Percentiles rank a stretch among this genome's conserved stretches.
Conservation (phyloP, 2,113 vertebrate genomes). For the Synodontis membranacea region DNA sequence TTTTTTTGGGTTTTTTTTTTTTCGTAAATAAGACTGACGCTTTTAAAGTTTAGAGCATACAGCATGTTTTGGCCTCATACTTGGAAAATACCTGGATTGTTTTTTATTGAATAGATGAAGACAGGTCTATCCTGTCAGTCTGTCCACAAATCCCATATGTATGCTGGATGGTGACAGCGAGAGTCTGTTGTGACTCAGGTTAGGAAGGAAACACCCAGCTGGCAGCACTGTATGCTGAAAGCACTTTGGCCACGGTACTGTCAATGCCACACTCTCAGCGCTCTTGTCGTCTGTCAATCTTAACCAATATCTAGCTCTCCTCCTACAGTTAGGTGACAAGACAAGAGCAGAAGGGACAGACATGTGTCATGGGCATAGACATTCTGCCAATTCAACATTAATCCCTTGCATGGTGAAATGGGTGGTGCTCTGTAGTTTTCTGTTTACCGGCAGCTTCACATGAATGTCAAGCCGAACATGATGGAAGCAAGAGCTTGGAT, state of each 20-base stretch:
- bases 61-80: background rate
- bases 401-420: slow-evolving; percentile 46
- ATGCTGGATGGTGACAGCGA: slow-evolving; percentile 16
- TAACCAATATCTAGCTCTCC: slow-evolving; percentile 57
- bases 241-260: slow-evolving; percentile 17
- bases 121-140: slow-evolving; percentile 12
- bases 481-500: background rate
- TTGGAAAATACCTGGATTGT: background rate
- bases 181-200: slow-evolving; percentile 36
- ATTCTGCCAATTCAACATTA: background rate
- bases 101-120: slow-evolving; percentile 9
- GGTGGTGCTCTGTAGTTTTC: slow-evolving; percentile 45
- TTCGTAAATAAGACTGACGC: background rate
- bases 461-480: background rate
- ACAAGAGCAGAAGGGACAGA: slow-evolving; percentile 61
- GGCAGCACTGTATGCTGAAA: slow-evolving; percentile 45
- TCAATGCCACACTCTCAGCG: slow-evolving; percentile 34
- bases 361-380: slow-evolving; percentile 53
- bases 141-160: slow-evolving; percentile 35
- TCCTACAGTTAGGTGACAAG: slow-evolving; percentile 54
- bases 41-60: background rate
- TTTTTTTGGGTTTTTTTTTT: background rate
- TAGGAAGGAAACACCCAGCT: slow-evolving; percentile 43
- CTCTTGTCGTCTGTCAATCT: slow-evolving; percentile 59
- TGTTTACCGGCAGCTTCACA: background rate